phyloP scores from a whole-genome alignment of 1,140 invertebrate species.

The Gonatopus flavifemur region DNA sequence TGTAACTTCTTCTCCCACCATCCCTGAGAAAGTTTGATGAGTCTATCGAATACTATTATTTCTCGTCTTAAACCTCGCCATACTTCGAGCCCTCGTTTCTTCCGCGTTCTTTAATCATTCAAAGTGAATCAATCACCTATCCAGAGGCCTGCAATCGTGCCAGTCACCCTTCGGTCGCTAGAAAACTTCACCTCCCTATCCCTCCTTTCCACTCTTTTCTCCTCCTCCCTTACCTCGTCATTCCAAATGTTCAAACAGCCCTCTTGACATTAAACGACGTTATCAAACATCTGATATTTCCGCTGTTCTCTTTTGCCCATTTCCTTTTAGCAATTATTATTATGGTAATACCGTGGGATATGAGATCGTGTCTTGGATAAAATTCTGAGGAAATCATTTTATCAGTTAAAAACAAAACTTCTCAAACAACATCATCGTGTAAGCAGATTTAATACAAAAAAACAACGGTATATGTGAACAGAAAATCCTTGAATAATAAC shows the following conservation, averaged over 20 bases:
- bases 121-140: conserved; percentile 58
- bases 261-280: conserved; percentile 28
- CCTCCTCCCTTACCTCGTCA: neutral
- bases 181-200: conserved; percentile 42
- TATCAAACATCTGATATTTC: conserved; percentile 31
- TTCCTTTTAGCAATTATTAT: too few relatives aligned
- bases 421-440: too few relatives aligned
- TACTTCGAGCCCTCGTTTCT: conserved; percentile 23
- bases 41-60: conserved; percentile 56
- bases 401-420: too few relatives aligned
- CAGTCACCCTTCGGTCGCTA: conserved; percentile 49
- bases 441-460: too few relatives aligned
- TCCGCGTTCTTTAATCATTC: conserved; percentile 57
- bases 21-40: conserved; percentile 56
- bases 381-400: too few relatives aligned
- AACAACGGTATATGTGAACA: too few relatives aligned
- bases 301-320: neutral
- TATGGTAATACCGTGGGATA: too few relatives aligned
- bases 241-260: conserved; percentile 12
- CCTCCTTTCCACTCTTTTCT: too few relatives aligned
- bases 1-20: conserved; percentile 43
- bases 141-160: conserved; percentile 46
- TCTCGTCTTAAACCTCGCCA: conserved; percentile 24
- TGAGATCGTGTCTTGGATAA: too few relatives aligned
- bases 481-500: too few relatives aligned